Base-by-base conservation (phyloP, 2,113 vertebrate species). In the Lasiurus cinereus region DNA sequence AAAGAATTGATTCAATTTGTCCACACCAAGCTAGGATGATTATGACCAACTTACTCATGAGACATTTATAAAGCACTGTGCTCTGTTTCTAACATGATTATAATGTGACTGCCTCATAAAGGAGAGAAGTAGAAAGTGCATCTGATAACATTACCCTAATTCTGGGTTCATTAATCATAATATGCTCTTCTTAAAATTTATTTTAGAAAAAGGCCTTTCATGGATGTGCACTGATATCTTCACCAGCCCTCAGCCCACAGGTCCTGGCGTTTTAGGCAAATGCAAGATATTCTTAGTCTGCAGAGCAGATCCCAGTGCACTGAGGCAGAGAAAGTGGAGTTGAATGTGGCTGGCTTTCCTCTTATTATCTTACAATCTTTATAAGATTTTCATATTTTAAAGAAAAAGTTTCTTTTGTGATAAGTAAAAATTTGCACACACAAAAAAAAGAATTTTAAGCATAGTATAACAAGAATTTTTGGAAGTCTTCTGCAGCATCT, bases 121-220 rank as follows among this genome's bases (percentile, higher is more conserved):
- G 98, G 98, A 99, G 98, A 98, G 98, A 98, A 97, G 97, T 97
- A 97, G 98, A 98, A 98, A 98, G 97, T 98, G 98, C 98, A 98
- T 98, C 98, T 98, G 98, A 98, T 98, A 98, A 98, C 98, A 98
- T 99, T 99, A 99, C 98, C 98, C 98, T 99, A 98, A 98, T 98
- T 98, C 98, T 94, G 92, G 98, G 97, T 98, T 99, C 99, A 99
- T 99, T 99, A 98, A 98, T 99, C 99, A 99, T 98, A 98, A 98
- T 99, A 98, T 98, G 98, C 96, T 97, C 97, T 59, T 22, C 91
- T 59, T 39, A 14, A 86, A 89, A 83, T 95, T 85, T 90, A 97
- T 96, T 98, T 98, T 97, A 97, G 96, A 97, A 97, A 94, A 96
- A 97, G 97, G 94, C 97, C 97, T 96, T 98, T 97, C 97, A 91